Conservation (phyloP, 2,888 invertebrate species). For the Pristionchus entomophagus region DNA sequence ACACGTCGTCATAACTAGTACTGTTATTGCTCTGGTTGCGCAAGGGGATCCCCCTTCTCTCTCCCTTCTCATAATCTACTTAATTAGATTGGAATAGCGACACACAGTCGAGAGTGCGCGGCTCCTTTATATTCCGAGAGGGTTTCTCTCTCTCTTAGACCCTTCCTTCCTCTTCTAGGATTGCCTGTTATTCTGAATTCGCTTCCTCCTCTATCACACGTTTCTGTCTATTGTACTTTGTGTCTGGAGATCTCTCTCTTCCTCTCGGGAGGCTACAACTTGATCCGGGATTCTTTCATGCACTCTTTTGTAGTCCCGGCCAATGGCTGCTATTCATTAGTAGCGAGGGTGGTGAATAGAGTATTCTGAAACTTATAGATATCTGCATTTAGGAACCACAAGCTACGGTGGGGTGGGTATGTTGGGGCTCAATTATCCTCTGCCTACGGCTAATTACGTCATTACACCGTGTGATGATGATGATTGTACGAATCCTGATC, state of each 20-base stretch:
- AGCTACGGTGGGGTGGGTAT: background rate
- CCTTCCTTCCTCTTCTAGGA: background rate
- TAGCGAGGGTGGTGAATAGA: conserved; percentile 13
- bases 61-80: conserved; percentile 4
- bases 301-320: background rate
- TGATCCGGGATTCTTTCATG: background rate
- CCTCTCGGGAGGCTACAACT: conserved; percentile 30
- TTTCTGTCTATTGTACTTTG: conserved; percentile 11
- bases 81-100: conserved; percentile 28
- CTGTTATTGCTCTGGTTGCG: conserved; percentile 22
- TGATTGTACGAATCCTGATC: conserved; percentile 39
- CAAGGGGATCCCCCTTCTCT: background rate
- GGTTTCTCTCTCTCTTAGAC: background rate
- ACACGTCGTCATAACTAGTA: conserved; percentile 18
- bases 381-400: too few relatives aligned
- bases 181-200: conserved; percentile 9
- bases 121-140: background rate
- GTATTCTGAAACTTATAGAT: too few relatives aligned
- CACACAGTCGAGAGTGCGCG: background rate
- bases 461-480: background rate
- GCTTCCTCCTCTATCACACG: background rate
- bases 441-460: background rate
- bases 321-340: conserved; percentile 24
- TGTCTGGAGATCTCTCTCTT: background rate
- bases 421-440: background rate